These are phyloP conservation scores for Trididemnum clinides DNA, from an alignment of 23 tunicate species.

Conservation along the genomic window DNA sequence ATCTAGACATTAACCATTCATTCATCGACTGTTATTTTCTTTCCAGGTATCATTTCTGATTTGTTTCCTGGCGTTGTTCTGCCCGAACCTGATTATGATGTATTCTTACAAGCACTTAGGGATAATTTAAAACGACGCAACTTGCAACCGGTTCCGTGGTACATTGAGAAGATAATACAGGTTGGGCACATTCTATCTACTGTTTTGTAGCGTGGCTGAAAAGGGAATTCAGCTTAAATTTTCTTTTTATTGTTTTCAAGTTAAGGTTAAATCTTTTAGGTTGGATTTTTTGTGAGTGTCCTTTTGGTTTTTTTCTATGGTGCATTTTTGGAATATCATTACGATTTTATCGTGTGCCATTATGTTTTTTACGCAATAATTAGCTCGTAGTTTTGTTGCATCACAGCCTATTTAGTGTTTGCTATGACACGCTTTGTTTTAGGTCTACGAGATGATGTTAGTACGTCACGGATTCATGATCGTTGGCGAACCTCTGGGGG, in stretches of 20 bases:
- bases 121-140: conserved; percentile 64
- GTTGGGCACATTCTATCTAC: conserved; percentile 22
- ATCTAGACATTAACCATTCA: too few relatives aligned
- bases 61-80: conserved; percentile 95
- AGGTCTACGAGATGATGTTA: conserved; percentile 98
- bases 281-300: too few relatives aligned
- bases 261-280: too few relatives aligned
- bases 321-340: too few relatives aligned
- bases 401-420: too few relatives aligned
- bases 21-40: background rate
- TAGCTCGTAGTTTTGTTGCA: too few relatives aligned
- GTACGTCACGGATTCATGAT: conserved; percentile 99
- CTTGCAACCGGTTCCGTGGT: conserved; percentile 84
- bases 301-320: too few relatives aligned
- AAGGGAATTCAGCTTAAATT: background rate
- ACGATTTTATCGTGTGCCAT: too few relatives aligned
- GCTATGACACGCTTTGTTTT: too few relatives aligned
- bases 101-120: conserved; percentile 70
- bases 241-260: too few relatives aligned
- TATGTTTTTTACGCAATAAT: too few relatives aligned
- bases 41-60: conserved; percentile 90
- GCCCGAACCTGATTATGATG: conserved; percentile 93
- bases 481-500: conserved; percentile 97
- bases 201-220: background rate
- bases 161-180: conserved; percentile 80